Percentiles rank a stretch among this genome's conserved stretches.
phyloP scores from a whole-genome alignment of 2,888 invertebrate genomes.

The Mesorhabditis spiculigera region DNA sequence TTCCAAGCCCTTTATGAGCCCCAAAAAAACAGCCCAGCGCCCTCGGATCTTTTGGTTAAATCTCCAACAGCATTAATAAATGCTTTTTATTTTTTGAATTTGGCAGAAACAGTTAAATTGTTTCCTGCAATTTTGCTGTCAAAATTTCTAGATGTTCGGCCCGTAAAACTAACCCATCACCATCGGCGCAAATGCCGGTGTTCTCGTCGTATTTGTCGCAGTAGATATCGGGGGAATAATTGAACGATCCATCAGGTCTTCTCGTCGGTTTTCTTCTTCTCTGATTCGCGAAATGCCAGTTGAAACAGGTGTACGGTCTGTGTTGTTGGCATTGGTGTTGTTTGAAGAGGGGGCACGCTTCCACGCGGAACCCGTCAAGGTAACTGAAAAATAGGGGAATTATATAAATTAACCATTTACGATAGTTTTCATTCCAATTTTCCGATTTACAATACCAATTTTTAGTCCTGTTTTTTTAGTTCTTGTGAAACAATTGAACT shows the following conservation, averaged over 20 bases:
- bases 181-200: slow-evolving; percentile 94
- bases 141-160: background rate
- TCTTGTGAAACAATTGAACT: too few species aligned
- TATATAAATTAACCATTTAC: too few species aligned
- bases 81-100: too few species aligned
- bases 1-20: too few species aligned
- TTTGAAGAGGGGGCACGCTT: slow-evolving; percentile 97
- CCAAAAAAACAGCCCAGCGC: too few species aligned
- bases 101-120: background rate
- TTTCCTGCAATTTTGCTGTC: background rate
- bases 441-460: too few species aligned
- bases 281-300: slow-evolving; percentile 93
- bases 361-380: slow-evolving; percentile 97
- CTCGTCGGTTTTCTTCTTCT: slow-evolving; percentile 73
- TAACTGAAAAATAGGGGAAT: slow-evolving; percentile 70
- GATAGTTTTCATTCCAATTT: too few species aligned
- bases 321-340: slow-evolving; percentile 99
- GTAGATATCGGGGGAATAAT: slow-evolving; percentile 97
- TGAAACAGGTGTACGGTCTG: slow-evolving; percentile 51
- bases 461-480: too few species aligned
- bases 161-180: slow-evolving; percentile 87
- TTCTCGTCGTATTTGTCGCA: slow-evolving; percentile 99
- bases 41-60: too few species aligned
- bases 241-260: slow-evolving; percentile 94
- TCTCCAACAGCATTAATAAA: too few species aligned